These are phyloP conservation scores for Tenualosa ilisha DNA, from an alignment of 2,797 vertebrate species.

Conservation along the genomic window DNA sequence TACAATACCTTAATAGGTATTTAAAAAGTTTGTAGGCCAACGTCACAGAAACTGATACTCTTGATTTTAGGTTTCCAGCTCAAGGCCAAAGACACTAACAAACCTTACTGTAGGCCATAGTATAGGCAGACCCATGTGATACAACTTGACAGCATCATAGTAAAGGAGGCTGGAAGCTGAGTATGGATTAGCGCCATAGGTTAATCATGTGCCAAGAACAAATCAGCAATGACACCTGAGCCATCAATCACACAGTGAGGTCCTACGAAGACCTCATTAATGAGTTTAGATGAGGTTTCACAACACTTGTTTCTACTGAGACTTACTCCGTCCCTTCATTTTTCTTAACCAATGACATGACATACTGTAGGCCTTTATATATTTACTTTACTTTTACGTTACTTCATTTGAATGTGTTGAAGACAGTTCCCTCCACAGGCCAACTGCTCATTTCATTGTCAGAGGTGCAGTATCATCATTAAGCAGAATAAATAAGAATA, in stretches of 20 bases:
- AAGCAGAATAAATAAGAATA: neutral
- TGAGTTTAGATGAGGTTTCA: neutral
- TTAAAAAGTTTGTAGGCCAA: too few species aligned
- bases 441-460: neutral
- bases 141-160: neutral
- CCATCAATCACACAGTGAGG: neutral
- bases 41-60: too few species aligned
- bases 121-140: too few species aligned
- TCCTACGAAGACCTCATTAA: neutral
- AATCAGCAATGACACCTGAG: neutral
- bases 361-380: neutral
- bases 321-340: neutral
- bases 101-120: too few species aligned
- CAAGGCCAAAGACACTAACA: too few species aligned
- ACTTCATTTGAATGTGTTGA: neutral
- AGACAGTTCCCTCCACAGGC: neutral
- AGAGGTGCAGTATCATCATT: neutral
- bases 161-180: neutral
- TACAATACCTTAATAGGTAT: neutral
- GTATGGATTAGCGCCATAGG: neutral
- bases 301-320: neutral
- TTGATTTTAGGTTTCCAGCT: too few species aligned
- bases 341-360: too few species aligned
- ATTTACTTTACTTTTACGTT: neutral
- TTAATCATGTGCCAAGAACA: neutral